Base-by-base conservation (phyloP, 2,888 invertebrate genomes). In the Melanchra persicariae region DNA sequence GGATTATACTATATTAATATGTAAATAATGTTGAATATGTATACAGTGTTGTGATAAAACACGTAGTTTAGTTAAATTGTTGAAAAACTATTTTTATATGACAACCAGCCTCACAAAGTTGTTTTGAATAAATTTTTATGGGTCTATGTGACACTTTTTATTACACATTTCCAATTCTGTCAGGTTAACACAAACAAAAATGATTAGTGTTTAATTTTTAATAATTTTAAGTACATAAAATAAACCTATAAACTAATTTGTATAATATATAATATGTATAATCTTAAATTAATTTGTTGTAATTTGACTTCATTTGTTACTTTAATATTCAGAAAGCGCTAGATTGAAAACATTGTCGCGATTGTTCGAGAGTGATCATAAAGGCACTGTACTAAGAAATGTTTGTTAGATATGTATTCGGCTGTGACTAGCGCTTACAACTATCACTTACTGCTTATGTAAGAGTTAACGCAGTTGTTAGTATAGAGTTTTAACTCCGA, bases 241-340 rank as follows among this genome's bases (percentile, higher is more conserved):
- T 95, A 95, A 94, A 92, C 94, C 95, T 96, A 96, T 91, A 86
- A 95, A 94, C 95, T 95, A 95, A 95, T 95, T 95, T 95, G 95
- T 96, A 96, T 95, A 95, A 95, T 95, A 96, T 95, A 95, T 95
- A 95, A 95, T 94, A 95, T 95, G 94, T 95, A 95, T 95, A 95
- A 90, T 93, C 95, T 95, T 95, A 95, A 95, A 95, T 95, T 95
- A 95, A 94, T 94, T 95, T 95, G 93, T 95, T 95, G 94, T 94
- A 95, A 95, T 94, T 95, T 95, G 95, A 95, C 95, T 95, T 93
- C 85, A 89, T 93, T 93, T 95, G 94, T 95, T 95, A 95, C 93
- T 93, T 93, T 91, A 77, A 92, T 91, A 89, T 90, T 90, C 87
- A 91, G 92, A 89, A 93, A 94, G 95, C 96, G 96, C 96, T 95